Conservation (phyloP, 2,113 vertebrate genomes). For the Ptilonorhynchus violaceus region DNA sequence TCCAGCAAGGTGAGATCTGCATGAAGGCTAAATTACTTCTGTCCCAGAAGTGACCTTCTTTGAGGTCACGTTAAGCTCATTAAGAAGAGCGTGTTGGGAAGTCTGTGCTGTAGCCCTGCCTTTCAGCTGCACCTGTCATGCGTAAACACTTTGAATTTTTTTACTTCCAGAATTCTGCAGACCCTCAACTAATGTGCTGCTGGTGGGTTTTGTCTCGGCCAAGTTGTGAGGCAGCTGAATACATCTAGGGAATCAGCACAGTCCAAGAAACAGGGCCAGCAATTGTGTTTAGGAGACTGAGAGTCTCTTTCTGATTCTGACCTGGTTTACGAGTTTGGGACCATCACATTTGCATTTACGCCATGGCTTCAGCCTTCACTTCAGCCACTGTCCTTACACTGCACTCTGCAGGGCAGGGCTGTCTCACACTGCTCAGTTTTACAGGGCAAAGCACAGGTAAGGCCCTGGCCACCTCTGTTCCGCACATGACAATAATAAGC, state of each 20-base stretch:
- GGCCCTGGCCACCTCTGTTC: background rate
- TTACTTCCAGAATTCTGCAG: background rate
- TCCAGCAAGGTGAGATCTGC: background rate
- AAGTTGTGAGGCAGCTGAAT: background rate
- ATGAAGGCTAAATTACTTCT: background rate
- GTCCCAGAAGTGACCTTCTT: background rate
- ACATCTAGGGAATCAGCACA: rapidly evolving
- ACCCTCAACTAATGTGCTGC: background rate
- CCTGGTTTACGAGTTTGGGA: background rate
- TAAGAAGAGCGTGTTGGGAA: background rate
- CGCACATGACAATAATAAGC: background rate
- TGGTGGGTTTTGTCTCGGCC: background rate
- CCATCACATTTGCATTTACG: background rate
- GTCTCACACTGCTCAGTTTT: background rate
- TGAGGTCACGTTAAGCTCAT: conserved; percentile 18
- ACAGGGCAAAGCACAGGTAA: background rate
- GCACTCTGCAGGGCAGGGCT: background rate
- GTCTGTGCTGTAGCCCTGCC: background rate
- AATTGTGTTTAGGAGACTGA: background rate
- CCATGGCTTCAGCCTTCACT: background rate
- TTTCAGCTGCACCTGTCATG: background rate
- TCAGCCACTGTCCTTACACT: rapidly evolving
- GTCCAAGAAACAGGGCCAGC: background rate
- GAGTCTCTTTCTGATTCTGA: background rate
- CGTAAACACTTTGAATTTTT: background rate